Evolutionary conservation across 2,888 invertebrate genomes (phyloP).

Genomic region (Scaptomyza caliginosa): DNA sequence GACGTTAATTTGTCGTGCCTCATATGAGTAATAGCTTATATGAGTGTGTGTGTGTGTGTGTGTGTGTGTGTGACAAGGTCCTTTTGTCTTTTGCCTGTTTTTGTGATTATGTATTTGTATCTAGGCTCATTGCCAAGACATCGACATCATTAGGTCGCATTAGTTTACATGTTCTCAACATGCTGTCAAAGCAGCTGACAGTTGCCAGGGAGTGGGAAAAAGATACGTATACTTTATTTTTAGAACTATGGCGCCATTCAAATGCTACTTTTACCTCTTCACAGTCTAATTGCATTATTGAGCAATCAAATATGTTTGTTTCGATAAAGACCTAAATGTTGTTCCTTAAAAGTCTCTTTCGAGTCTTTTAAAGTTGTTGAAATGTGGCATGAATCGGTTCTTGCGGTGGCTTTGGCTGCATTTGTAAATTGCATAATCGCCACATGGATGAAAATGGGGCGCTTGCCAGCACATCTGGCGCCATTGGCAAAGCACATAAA

Average conservation of each 20-base stretch:
- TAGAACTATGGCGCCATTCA: conserved; percentile 14
- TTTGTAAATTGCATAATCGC: conserved; percentile 9
- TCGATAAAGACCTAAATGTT: too few relatives aligned
- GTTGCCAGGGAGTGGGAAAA: not conserved
- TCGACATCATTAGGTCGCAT: conserved; percentile 59
- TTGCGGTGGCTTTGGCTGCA: conserved; percentile 1
- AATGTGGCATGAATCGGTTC: conserved; percentile 23
- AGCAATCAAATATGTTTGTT: too few relatives aligned
- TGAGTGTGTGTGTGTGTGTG: not conserved
- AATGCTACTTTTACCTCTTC: conserved; percentile 3
- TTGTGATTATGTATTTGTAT: too few relatives aligned
- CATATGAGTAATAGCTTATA: conserved; percentile 54
- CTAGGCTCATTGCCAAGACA: conserved; percentile 32
- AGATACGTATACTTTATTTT: conserved; percentile 8
- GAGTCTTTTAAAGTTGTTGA: not conserved
- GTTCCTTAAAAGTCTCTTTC: too few relatives aligned
- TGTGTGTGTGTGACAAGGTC: not conserved
- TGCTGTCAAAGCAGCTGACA: conserved; percentile 45
- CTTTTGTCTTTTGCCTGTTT: conserved; percentile 19
- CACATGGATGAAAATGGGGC: not conserved
- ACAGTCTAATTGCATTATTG: conserved; percentile 48
- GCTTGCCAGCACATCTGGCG: conserved; percentile 39
- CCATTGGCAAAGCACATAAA: conserved; percentile 56
- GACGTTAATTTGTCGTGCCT: conserved; percentile 61
- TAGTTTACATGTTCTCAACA: conserved; percentile 59